Evolutionary conservation across 2,797 vertebrate species (phyloP).

Genomic region (Triplophysa yarkandensis): DNA sequence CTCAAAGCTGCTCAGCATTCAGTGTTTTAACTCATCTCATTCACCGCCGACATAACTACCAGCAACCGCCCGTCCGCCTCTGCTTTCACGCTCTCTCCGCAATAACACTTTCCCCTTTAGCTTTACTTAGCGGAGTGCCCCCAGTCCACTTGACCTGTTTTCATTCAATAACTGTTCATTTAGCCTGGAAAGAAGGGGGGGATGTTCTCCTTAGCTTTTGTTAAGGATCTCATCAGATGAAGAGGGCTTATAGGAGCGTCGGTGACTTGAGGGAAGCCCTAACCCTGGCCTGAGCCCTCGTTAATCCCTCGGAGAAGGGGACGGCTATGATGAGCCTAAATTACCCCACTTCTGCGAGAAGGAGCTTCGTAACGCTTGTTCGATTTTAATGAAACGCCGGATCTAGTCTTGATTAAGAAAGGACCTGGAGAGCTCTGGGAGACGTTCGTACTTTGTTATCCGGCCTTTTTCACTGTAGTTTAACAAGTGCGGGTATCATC

Average conservation of each 20-base stretch:
- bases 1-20: constrained; percentile 56
- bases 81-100: constrained; percentile 32
- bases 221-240: constrained; percentile 59
- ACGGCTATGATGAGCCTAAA: constrained; percentile 44
- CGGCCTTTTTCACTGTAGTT: not conserved
- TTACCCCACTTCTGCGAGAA: constrained; percentile 29
- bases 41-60: constrained; percentile 6
- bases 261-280: constrained; percentile 31
- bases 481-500: constrained; percentile 10
- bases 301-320: constrained; percentile 47
- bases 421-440: constrained; percentile 17
- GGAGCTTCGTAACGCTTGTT: constrained; percentile 26
- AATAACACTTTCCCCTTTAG: constrained; percentile 40
- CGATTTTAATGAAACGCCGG: constrained; percentile 36
- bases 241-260: constrained; percentile 44
- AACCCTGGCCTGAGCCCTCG: constrained; percentile 45
- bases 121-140: constrained; percentile 54
- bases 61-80: constrained; percentile 3
- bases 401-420: constrained; percentile 17
- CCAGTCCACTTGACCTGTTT: constrained; percentile 61
- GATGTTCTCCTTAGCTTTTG: constrained; percentile 28
- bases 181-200: constrained; percentile 38
- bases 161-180: constrained; percentile 59
- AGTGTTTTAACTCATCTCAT: constrained; percentile 49
- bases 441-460: not conserved